phyloP scores from a whole-genome alignment of 2,888 invertebrate species.

The Nycteola revayana region DNA sequence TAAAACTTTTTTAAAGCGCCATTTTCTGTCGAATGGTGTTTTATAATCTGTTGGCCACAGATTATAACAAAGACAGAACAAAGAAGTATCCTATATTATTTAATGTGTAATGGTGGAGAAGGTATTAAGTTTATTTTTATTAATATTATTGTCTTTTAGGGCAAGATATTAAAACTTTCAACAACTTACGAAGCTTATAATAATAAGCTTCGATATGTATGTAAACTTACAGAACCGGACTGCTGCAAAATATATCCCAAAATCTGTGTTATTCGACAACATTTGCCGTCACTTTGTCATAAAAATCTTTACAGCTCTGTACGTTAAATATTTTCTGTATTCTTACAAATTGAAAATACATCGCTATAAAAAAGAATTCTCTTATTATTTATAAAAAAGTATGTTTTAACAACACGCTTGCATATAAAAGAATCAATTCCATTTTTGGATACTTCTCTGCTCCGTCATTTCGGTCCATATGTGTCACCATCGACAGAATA shows the following conservation, averaged over 20 bases:
- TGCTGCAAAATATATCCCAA: too few relatives aligned
- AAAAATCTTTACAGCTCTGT: too few relatives aligned
- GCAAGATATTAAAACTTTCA: slow-evolving; percentile 2
- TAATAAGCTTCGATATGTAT: too few relatives aligned
- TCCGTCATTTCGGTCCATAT: slow-evolving; percentile 50
- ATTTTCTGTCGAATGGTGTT: slow-evolving; percentile 35
- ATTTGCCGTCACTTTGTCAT: too few relatives aligned
- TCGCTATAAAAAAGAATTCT: too few relatives aligned
- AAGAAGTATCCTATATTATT: slow-evolving; percentile 25
- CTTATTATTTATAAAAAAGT: too few relatives aligned
- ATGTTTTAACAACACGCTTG: too few relatives aligned
- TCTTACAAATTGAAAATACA: too few relatives aligned
- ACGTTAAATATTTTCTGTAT: too few relatives aligned
- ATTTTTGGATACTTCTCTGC: slow-evolving; percentile 25
- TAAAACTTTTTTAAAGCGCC: slow-evolving; percentile 37
- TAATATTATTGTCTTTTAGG: slow-evolving; percentile 35
- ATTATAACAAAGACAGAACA: slow-evolving; percentile 27
- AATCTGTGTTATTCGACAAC: too few relatives aligned
- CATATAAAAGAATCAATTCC: slow-evolving; percentile 5
- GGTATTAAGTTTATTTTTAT: slow-evolving; percentile 21
- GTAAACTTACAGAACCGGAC: too few relatives aligned
- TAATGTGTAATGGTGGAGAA: slow-evolving; percentile 19
- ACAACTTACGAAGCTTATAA: too few relatives aligned
- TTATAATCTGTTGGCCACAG: slow-evolving; percentile 28
- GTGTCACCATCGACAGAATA: slow-evolving; percentile 32